Base-by-base conservation (phyloP, 2,888 invertebrate species). In the Blastobasis lacticolella region DNA sequence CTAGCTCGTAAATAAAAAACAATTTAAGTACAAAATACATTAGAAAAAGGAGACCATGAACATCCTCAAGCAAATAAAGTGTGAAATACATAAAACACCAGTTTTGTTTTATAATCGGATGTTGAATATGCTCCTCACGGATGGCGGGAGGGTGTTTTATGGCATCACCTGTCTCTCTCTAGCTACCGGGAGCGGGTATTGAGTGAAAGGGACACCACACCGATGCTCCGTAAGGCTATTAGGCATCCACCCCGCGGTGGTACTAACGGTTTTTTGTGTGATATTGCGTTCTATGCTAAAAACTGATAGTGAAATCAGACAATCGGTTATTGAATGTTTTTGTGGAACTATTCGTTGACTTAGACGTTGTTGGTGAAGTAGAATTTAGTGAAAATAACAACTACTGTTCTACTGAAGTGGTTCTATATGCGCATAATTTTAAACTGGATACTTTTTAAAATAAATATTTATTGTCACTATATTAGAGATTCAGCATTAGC, bases 101-200 rank as follows among this genome's bases (percentile, higher is more conserved):
- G 60, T 61, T 63, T 73, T 73, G 62, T 45, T 46, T 41, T 54
- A 45, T 54, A 54, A 54, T 54, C 51, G 46, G 45, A 51, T 49
- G 51, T 54, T 54, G 51, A 46, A 49, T 46, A 54, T 54, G 54
- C 54, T 49, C 49, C 46, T 51, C 54, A 54, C 54, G 54, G 51
- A 4, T 50, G 23, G 40, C 45, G 10, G n/a, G 45, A 54, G 54
- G 54, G 54, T 54, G 54, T 49, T 51, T 51, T 50, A 54, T 54
- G 54, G 54, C 45, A 49, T 49, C 5, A 6, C 37, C 9, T 38
- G 36, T 54, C 54, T 51, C 51, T 40, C 40, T 54, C 51, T 49
- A 10, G 8, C 10, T 37, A 37, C n/a, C 5, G 9, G 10, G 5
- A 36, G 10, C 9, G 5, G 44, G 5, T 8, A 41, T n/a, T n/a